Evolutionary conservation across 2,113 vertebrate species (phyloP).

Genomic region (Maccullochella peelii): DNA sequence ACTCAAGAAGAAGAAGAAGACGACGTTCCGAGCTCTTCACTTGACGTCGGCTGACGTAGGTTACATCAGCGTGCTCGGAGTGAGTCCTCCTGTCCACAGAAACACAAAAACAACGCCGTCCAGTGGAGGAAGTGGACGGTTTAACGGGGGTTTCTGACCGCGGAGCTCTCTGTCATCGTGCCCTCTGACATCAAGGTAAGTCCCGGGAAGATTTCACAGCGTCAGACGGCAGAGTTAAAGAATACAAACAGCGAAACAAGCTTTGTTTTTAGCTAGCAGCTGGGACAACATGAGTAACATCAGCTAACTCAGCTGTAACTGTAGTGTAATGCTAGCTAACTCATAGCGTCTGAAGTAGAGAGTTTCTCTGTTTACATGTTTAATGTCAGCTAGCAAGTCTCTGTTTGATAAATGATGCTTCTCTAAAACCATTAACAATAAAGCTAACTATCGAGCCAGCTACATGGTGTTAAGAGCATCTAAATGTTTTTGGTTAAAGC

Average conservation of each 20-base stretch:
- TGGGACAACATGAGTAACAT: not conserved
- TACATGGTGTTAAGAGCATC: too few species aligned
- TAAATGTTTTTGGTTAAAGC: too few species aligned
- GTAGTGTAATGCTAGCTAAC: not conserved
- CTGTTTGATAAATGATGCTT: too few species aligned
- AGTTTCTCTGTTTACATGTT: not conserved
- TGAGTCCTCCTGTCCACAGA: not conserved
- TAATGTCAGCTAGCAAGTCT: too few species aligned
- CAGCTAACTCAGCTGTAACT: not conserved
- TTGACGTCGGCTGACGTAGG: not conserved
- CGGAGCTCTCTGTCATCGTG: not conserved
- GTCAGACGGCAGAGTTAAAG: fast-evolving
- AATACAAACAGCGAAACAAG: fast-evolving
- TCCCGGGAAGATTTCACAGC: fast-evolving
- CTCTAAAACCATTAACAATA: too few species aligned
- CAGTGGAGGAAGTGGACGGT: not conserved
- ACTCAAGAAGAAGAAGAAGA: too few species aligned
- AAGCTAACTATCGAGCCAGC: too few species aligned
- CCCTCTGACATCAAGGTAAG: not conserved
- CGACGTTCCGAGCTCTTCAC: too few species aligned
- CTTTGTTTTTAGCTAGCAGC: not conserved
- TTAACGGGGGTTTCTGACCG: fast-evolving
- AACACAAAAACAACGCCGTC: conserved; percentile 28
- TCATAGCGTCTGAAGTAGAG: too few species aligned
- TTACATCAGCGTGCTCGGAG: conserved; percentile 10